Percentiles rank a stretch among this genome's conserved stretches.
Conservation (phyloP, 2,797 vertebrate species). For the Macropodus opercularis region DNA sequence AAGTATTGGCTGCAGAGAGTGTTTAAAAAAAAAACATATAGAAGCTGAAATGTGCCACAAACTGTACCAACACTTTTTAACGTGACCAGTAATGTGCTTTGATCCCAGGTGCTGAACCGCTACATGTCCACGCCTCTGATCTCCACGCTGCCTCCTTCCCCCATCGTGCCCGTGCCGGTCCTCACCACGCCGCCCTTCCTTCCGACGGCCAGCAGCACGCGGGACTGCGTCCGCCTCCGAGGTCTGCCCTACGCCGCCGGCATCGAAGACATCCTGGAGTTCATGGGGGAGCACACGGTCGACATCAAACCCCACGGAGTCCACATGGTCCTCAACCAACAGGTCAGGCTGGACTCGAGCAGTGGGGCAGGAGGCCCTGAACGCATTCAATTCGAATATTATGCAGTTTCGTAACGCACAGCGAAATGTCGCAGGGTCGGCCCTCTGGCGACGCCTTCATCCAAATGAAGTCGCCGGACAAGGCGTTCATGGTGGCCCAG, state of each 20-base stretch:
- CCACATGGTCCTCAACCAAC: constrained; percentile 98
- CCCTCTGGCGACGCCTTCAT: constrained; percentile 96
- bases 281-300: constrained; percentile 91
- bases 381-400: too few species aligned
- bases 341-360: constrained; percentile 86
- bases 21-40: too few species aligned
- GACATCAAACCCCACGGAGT: constrained; percentile 97
- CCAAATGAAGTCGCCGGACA: constrained; percentile 94
- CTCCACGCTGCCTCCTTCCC: constrained; percentile 88
- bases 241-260: constrained; percentile 94
- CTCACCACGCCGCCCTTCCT: constrained; percentile 88
- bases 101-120: constrained; percentile 89
- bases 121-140: constrained; percentile 94
- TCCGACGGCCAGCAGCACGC: constrained; percentile 80
- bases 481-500: constrained; percentile 91
- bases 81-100: not conserved
- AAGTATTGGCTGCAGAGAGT: too few species aligned
- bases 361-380: too few species aligned
- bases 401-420: too few species aligned
- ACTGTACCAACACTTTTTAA: too few species aligned
- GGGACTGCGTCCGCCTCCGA: constrained; percentile 91
- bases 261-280: constrained; percentile 95
- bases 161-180: constrained; percentile 85
- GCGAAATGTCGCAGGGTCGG: constrained; percentile 89
- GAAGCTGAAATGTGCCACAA: too few species aligned